Evolutionary conservation across 2,113 vertebrate genomes (phyloP), one percentile per base, ranked within the genome.

Genomic region (Gopherus flavomarginatus): DNA sequence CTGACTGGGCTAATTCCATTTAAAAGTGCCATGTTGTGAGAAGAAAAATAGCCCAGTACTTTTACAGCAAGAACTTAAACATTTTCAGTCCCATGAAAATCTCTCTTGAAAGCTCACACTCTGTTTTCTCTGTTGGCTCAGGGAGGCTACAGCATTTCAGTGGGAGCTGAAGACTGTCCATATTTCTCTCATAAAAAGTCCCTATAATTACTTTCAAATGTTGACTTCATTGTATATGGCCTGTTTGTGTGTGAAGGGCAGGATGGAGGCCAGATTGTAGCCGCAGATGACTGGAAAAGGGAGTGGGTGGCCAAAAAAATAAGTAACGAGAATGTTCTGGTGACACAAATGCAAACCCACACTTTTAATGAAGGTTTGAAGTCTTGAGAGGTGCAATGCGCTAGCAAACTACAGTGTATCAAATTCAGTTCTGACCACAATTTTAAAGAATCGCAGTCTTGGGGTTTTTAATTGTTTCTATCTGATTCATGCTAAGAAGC

Each of bases 301-400:
- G 49, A 91, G 84, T 87, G 3, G 11, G 52, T 84, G 31, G 59
- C 83, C 91, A 93, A 93, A 96, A 72, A 69, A 95, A 57, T 29
- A 92, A n/a, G 90, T 91, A 14, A 27, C n/a, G 35, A 5, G 3
- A 27, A 52, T 82, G 5, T 94, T 92, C 81, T 86, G 44, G 79
- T 50, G 49, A 72, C 35, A 72, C 42, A 90, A 82, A 10, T 83
- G 52, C 1, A 84, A 88, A 4, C 35, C 72, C 29, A 31, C 2
- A 1, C 89, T 89, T 4, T 65, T 80, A 31, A 47, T 72, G 38
- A 85, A 75, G 47, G 21, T 80, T 44, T 86, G 2, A 82, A 88
- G 13, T 95, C 85, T 84, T 57, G 31, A 95, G 8, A 0, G 1
- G 8, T 82, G 91, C 59, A 77, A 0, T 88, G 26, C 59, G 42